Percentiles rank a stretch among this genome's conserved stretches.
Evolutionary conservation across 2,113 vertebrate species (phyloP).

Genomic region (Saccopteryx leptura): DNA sequence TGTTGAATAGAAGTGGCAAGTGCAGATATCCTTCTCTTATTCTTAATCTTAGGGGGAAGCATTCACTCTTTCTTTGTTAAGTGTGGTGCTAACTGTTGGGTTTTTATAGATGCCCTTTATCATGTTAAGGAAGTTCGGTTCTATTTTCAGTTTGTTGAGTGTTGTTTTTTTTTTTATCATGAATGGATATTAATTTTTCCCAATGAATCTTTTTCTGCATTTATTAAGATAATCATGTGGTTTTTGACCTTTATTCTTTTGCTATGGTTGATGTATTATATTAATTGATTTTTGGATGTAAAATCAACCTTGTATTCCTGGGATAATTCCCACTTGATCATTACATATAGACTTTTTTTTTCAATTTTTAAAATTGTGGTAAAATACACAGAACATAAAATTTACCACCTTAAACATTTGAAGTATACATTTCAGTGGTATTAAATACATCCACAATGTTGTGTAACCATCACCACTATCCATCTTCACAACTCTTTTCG

Average conservation of each 20-base stretch:
- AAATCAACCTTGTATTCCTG: constrained; percentile 12
- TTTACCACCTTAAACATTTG: background rate
- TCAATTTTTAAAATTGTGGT: background rate
- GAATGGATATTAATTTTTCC: background rate
- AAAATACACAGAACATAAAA: constrained; percentile 28
- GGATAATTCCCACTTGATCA: background rate
- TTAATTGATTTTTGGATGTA: background rate
- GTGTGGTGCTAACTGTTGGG: background rate
- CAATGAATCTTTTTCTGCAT: background rate
- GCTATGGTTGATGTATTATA: background rate
- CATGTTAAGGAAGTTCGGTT: no score
- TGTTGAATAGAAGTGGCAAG: no score
- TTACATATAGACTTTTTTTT: background rate
- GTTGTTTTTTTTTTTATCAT: background rate
- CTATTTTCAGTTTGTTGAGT: background rate
- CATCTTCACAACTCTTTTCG: background rate
- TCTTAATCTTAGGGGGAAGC: background rate
- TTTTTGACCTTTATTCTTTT: background rate
- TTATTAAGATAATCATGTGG: background rate
- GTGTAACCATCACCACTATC: background rate
- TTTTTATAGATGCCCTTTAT: background rate
- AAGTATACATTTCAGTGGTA: background rate
- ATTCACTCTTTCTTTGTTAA: background rate
- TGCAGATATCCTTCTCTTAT: background rate
- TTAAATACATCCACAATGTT: background rate